phyloP scores from a whole-genome alignment of 2,888 invertebrate genomes.

The Lucinisca nassula region DNA sequence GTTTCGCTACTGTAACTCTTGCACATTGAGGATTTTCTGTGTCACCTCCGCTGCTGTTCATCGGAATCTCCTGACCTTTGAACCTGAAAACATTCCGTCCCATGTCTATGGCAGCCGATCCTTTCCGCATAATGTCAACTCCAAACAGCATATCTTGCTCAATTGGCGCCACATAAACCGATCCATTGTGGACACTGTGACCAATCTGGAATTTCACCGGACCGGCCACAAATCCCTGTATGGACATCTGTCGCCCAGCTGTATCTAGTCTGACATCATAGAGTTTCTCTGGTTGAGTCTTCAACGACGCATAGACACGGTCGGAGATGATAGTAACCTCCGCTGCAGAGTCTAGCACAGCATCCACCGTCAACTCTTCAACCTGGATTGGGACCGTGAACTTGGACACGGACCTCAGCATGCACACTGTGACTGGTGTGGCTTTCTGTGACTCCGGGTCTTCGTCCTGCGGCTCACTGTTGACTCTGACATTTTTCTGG shows the following conservation, averaged over 20 bases:
- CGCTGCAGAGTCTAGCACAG: not conserved
- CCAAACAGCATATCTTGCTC: constrained; percentile 10
- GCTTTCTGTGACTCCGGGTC: not conserved
- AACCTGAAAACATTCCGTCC: not conserved
- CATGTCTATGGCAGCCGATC: not conserved
- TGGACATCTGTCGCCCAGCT: not conserved
- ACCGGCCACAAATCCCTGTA: no score
- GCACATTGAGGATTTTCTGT: not conserved
- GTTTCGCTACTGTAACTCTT: not conserved
- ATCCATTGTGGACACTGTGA: no score
- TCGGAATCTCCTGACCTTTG: not conserved
- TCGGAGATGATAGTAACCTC: not conserved
- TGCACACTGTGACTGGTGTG: not conserved
- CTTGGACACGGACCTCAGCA: not conserved
- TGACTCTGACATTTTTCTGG: not conserved
- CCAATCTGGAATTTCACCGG: no score
- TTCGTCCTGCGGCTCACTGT: not conserved
- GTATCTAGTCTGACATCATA: not conserved
- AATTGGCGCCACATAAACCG: not conserved
- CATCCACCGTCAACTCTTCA: not conserved
- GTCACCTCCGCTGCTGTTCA: not conserved
- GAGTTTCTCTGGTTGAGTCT: not conserved
- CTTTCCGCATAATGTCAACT: not conserved
- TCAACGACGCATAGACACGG: not conserved
- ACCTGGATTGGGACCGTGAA: not conserved